A percentile compares a stretch with the other conserved stretches of the same genome.
These are phyloP conservation scores for Anagyrus pseudococci DNA, from an alignment of 2,888 invertebrate species.

Conservation along the genomic window DNA sequence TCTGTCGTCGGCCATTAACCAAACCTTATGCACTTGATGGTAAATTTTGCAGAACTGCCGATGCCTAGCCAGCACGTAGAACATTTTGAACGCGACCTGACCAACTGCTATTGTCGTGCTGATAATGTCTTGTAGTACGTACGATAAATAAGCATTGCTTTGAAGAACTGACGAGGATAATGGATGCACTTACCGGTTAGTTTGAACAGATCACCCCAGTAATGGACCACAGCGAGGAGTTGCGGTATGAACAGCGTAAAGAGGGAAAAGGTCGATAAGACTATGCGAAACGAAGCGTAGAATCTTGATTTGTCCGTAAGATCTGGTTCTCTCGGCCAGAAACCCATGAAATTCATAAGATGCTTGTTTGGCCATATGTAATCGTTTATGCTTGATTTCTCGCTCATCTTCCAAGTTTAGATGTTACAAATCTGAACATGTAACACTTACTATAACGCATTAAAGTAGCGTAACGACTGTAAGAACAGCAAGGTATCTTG, in stretches of 20 bases:
- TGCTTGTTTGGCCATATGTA: slow-evolving; percentile 41
- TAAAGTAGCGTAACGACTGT: too few species aligned
- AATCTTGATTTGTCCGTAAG: slow-evolving; percentile 8
- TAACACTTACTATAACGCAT: too few species aligned
- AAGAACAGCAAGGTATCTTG: too few species aligned
- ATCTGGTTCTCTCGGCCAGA: slow-evolving; percentile 38
- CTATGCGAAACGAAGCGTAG: slow-evolving; percentile 37
- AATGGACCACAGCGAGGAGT: slow-evolving; percentile 31
- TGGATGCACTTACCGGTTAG: too few species aligned
- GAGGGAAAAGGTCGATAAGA: slow-evolving; percentile 26
- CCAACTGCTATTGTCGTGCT: neutral
- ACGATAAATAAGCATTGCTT: too few species aligned
- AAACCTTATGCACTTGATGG: neutral
- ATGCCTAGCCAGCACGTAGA: too few species aligned
- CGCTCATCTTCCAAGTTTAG: too few species aligned
- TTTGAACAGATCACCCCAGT: slow-evolving; percentile 38
- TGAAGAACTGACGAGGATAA: too few species aligned
- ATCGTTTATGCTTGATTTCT: slow-evolving; percentile 35
- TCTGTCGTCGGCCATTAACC: neutral
- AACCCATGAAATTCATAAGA: slow-evolving; percentile 35
- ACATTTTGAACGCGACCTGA: neutral
- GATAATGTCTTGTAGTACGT: neutral
- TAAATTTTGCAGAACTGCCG: neutral
- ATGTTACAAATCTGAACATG: too few species aligned
- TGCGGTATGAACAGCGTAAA: slow-evolving; percentile 39